Conservation (phyloP, 2,797 vertebrate genomes). For the Psittacula echo region DNA sequence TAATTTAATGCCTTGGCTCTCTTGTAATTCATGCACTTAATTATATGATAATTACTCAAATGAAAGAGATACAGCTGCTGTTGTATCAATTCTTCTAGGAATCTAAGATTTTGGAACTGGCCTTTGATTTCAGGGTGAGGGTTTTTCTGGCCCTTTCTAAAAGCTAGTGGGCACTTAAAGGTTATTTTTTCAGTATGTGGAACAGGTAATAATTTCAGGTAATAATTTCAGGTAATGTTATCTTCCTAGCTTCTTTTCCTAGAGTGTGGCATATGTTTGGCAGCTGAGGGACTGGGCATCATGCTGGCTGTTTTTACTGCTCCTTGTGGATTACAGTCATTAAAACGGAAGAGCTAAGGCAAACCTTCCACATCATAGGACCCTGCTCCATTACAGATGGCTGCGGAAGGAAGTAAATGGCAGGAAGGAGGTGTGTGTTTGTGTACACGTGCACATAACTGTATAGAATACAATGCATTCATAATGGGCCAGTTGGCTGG, state of each 20-base stretch:
- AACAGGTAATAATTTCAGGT: slow-evolving; percentile 28
- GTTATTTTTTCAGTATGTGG: background rate
- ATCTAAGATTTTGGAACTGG: slow-evolving; percentile 69
- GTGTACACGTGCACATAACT: background rate
- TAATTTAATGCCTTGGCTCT: slow-evolving; percentile 94
- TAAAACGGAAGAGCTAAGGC: slow-evolving; percentile 26
- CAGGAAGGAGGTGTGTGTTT: slow-evolving; percentile 13
- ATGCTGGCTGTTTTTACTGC: slow-evolving; percentile 37
- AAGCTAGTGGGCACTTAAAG: background rate
- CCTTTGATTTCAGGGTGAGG: slow-evolving; percentile 34
- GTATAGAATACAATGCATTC: slow-evolving; percentile 6
- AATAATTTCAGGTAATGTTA: slow-evolving; percentile 47
- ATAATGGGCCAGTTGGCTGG: background rate
- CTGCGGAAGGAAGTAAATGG: slow-evolving; percentile 17
- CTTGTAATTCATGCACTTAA: slow-evolving; percentile 95
- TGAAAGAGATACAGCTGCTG: slow-evolving; percentile 89
- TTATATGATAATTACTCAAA: slow-evolving; percentile 94
- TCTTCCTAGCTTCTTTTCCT: background rate
- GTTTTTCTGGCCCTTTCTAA: background rate
- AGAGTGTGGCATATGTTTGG: slow-evolving; percentile 7
- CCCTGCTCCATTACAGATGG: slow-evolving; percentile 39
- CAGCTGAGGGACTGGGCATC: slow-evolving; percentile 46
- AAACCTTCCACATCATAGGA: background rate
- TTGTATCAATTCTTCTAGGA: slow-evolving; percentile 80
- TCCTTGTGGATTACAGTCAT: slow-evolving; percentile 50